Evolutionary conservation across 2,113 vertebrate species (phyloP), one percentile per base, ranked within the genome.

Genomic region (Ammospiza caudacuta): DNA sequence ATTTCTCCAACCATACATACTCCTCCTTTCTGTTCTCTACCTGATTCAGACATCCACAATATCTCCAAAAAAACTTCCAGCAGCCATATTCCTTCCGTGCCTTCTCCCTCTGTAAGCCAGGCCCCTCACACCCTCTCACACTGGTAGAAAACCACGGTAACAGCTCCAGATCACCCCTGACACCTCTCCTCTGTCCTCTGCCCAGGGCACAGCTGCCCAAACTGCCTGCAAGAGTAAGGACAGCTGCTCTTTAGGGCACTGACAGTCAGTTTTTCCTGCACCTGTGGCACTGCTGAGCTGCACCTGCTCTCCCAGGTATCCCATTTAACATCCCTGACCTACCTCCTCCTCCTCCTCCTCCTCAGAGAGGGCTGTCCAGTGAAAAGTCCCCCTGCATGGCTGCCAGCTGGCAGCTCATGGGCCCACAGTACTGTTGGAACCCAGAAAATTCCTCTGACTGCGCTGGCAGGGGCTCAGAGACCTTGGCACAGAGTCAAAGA

Each of bases 121-220:
- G 24, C 3, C 8, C 12, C 9, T 68, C 0, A 0, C 16, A n/a
- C 6, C 29, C 5, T 70, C 92, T 70, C 0, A 1, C 31, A 9
- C 20, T 15, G 12, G 21, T 41, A 11, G 31, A 62, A 74, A 84
- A 41, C 9, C 28, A 52, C 0, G 0, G 9, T 3, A 4, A 55
- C 43, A 35, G 4, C 8, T 39, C 29, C 35, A 75, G 33, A 41
- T 82, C 33, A 27, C 5, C 16, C 25, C 9, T 51, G 14, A 39
- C 6, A 69, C 27, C 8, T 72, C 23, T 41, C 22, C 25, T 58
- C 27, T 25, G 22, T 24, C 61, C 29, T 37, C 61, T 64, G 54
- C 37, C 59, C 35, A 39, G 35, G 35, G 12, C 28, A 62, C 66
- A 92, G 43, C 28, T 67, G 31, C 44, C 33, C 55, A 66, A 59